Conservation (phyloP, 2,888 invertebrate species). For the Acheta domesticus region DNA sequence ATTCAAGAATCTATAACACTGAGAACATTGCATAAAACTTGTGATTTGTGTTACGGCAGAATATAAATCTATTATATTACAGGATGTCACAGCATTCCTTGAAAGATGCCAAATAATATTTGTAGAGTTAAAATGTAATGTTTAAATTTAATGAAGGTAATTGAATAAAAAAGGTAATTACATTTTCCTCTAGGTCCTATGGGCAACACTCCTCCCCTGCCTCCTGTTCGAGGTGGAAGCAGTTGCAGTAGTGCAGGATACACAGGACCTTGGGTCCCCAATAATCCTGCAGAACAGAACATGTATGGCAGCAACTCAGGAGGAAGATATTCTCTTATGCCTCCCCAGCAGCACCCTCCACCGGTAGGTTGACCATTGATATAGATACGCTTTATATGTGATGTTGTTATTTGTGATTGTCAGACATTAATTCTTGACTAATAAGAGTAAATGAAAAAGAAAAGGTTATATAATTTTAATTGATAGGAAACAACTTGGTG, state of each 20-base stretch:
- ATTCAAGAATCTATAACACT: too few relatives aligned
- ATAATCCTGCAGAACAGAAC: conserved; percentile 20
- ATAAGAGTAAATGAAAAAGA: too few relatives aligned
- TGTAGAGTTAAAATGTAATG: too few relatives aligned
- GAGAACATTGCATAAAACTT: too few relatives aligned
- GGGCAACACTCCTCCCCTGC: conserved; percentile 28
- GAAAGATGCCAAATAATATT: not conserved
- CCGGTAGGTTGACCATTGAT: conserved; percentile 32
- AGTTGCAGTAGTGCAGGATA: conserved; percentile 34
- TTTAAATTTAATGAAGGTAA: too few relatives aligned
- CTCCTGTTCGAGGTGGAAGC: conserved; percentile 35
- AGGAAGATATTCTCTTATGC: conserved; percentile 26
- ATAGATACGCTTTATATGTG: not conserved
- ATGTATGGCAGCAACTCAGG: conserved; percentile 30
- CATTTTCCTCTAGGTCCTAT: not conserved
- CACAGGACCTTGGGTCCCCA: conserved; percentile 32
- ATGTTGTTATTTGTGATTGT: not conserved
- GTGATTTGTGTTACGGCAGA: not conserved
- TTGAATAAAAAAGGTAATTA: too few relatives aligned
- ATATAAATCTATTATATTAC: not conserved
- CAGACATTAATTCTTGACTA: too few relatives aligned
- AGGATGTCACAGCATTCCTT: not conserved
- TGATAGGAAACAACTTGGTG: too few relatives aligned
- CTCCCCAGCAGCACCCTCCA: conserved; percentile 37
- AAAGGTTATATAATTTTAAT: too few relatives aligned